Conservation (phyloP, 2,797 vertebrate species). For the Nyctibius grandis region DNA sequence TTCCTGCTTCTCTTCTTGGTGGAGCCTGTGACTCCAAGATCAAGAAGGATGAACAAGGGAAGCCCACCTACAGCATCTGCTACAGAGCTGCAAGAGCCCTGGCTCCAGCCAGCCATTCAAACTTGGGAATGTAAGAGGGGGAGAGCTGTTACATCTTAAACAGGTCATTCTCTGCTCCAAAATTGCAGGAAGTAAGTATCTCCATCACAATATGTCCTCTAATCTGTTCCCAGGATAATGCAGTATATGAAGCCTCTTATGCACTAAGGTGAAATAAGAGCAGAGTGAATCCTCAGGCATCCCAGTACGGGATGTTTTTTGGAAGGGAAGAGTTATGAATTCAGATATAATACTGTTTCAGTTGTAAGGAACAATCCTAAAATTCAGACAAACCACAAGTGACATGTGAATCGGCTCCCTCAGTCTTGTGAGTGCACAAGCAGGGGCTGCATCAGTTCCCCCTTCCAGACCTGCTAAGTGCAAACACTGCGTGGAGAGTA, state of each 20-base stretch:
- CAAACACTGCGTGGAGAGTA: background rate
- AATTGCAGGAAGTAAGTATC: background rate
- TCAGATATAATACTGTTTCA: background rate
- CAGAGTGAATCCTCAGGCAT: background rate
- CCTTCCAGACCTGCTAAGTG: background rate
- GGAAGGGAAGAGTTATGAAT: background rate
- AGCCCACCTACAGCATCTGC: background rate
- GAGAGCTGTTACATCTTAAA: background rate
- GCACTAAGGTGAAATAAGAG: background rate
- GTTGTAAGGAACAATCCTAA: background rate
- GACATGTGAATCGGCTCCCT: background rate
- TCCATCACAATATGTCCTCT: background rate
- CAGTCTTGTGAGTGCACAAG: background rate
- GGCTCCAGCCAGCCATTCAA: background rate
- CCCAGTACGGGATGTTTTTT: background rate
- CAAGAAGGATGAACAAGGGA: background rate
- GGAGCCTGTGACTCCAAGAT: background rate
- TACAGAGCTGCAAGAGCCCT: background rate
- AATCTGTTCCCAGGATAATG: background rate
- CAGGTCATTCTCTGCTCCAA: background rate
- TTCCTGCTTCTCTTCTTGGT: background rate
- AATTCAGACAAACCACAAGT: background rate
- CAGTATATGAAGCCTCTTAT: background rate
- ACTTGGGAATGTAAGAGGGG: background rate
- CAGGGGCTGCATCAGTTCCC: background rate